phyloP scores from a whole-genome alignment of 2,797 vertebrate genomes.

The Sebastolobus alascanus region DNA sequence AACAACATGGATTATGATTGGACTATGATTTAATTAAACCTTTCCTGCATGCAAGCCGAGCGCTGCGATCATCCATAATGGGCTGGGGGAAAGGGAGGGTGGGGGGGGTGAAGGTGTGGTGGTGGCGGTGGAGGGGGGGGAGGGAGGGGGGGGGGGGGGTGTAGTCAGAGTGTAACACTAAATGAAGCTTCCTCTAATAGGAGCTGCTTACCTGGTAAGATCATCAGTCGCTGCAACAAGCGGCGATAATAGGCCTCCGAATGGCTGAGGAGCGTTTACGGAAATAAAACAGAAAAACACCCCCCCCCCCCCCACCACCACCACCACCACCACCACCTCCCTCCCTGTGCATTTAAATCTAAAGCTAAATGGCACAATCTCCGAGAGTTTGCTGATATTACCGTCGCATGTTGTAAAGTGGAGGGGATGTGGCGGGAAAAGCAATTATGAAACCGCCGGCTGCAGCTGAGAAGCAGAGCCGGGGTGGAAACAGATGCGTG shows the following conservation, averaged over 20 bases:
- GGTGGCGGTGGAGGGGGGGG: neutral
- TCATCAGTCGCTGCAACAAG: constrained; percentile 53
- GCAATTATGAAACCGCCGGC: constrained; percentile 43
- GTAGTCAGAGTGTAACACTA: constrained; percentile 55
- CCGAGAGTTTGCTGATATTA: constrained; percentile 41
- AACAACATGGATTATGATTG: constrained; percentile 90
- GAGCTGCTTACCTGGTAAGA: constrained; percentile 67
- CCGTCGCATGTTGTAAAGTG: constrained; percentile 51
- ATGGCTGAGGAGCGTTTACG: constrained; percentile 37
- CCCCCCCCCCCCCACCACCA: neutral
- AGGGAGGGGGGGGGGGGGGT: neutral
- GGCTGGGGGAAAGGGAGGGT: neutral
- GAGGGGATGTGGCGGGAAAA: constrained; percentile 62
- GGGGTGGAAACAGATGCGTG: constrained; percentile 22
- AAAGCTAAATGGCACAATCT: constrained; percentile 57
- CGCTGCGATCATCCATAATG: constrained; percentile 81
- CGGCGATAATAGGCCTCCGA: constrained; percentile 41
- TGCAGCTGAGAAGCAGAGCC: constrained; percentile 20
- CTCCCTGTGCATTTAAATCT: constrained; percentile 25
- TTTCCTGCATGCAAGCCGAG: constrained; percentile 81
- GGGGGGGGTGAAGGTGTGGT: constrained; percentile 13
- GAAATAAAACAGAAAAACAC: constrained; percentile 36
- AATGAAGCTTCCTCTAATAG: constrained; percentile 70
- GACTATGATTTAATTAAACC: constrained; percentile 90
- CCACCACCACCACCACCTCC: neutral